Conservation (phyloP, 2,888 invertebrate genomes). For the Limnephilus rhombicus region DNA sequence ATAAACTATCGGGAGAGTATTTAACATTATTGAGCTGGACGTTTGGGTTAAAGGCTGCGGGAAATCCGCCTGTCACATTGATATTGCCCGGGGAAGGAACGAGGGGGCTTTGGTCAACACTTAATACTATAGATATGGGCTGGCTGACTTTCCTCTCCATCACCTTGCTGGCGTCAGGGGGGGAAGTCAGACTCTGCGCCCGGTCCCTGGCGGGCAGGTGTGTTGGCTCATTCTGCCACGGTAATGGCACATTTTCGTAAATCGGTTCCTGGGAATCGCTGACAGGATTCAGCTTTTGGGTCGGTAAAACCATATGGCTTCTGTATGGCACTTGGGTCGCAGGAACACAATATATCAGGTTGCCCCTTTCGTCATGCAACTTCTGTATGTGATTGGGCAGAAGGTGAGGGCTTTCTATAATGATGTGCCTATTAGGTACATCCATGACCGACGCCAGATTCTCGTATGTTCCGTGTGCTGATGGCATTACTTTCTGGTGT, state of each 20-base stretch:
- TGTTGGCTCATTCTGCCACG: slow-evolving; percentile 78
- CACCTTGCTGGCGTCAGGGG: slow-evolving; percentile 79
- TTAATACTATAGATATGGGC: slow-evolving; percentile 67
- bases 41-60: slow-evolving; percentile 61
- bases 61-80: slow-evolving; percentile 36
- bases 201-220: slow-evolving; percentile 71
- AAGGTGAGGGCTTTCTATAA: slow-evolving; percentile 79
- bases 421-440: slow-evolving; percentile 72
- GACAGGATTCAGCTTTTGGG: slow-evolving; percentile 72
- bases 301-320: slow-evolving; percentile 76
- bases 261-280: slow-evolving; percentile 83
- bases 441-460: slow-evolving; percentile 82
- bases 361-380: slow-evolving; percentile 80
- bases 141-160: slow-evolving; percentile 74
- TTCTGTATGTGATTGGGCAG: slow-evolving; percentile 80
- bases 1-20: slow-evolving; percentile 71
- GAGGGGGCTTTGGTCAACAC: slow-evolving; percentile 46
- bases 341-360: slow-evolving; percentile 82
- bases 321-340: slow-evolving; percentile 74
- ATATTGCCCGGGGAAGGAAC: slow-evolving; percentile 67
- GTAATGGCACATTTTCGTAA: slow-evolving; percentile 88
- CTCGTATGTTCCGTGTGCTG: slow-evolving; percentile 85
- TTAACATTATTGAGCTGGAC: slow-evolving; percentile 59
- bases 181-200: slow-evolving; percentile 85
- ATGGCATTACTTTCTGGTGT: slow-evolving; percentile 71